These are phyloP conservation scores for Stenodera caucasica DNA, from an alignment of 2,888 invertebrate species.

Conservation along the genomic window DNA sequence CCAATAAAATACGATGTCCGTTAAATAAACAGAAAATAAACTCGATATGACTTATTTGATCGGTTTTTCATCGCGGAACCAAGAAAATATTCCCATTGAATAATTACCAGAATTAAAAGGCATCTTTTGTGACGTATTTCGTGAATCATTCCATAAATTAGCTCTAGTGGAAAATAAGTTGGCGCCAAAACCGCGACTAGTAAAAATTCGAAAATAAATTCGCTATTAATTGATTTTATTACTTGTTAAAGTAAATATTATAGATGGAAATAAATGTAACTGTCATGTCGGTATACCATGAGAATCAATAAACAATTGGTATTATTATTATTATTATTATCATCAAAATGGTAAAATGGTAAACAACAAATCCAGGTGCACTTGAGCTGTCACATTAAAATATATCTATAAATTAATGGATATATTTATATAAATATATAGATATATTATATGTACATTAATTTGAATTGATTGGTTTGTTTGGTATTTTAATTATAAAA, in stretches of 20 bases:
- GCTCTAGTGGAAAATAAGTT: too few relatives aligned
- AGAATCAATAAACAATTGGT: neutral
- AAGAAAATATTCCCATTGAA: too few relatives aligned
- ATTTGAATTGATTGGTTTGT: slow-evolving; percentile 44
- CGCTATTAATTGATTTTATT: neutral
- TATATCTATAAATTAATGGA: slow-evolving; percentile 16
- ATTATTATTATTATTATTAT: neutral
- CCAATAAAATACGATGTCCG: neutral
- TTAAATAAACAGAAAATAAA: neutral
- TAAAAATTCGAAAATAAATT: neutral
- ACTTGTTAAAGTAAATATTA: too few relatives aligned
- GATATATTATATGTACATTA: slow-evolving; percentile 22
- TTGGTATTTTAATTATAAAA: slow-evolving; percentile 41
- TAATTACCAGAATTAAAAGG: too few relatives aligned
- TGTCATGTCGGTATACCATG: too few relatives aligned
- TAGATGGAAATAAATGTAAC: too few relatives aligned
- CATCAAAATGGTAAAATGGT: neutral
- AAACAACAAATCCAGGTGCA: slow-evolving; percentile 39
- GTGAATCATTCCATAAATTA: too few relatives aligned
- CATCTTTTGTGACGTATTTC: too few relatives aligned
- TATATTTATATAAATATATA: too few relatives aligned
- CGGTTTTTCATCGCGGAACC: neutral
- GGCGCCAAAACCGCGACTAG: neutral
- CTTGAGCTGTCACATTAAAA: slow-evolving; percentile 43
- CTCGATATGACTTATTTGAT: neutral